phyloP scores from a whole-genome alignment of 30 jellyfish, hydroid and myxozoan species.

The Cassiopea andromeda region DNA sequence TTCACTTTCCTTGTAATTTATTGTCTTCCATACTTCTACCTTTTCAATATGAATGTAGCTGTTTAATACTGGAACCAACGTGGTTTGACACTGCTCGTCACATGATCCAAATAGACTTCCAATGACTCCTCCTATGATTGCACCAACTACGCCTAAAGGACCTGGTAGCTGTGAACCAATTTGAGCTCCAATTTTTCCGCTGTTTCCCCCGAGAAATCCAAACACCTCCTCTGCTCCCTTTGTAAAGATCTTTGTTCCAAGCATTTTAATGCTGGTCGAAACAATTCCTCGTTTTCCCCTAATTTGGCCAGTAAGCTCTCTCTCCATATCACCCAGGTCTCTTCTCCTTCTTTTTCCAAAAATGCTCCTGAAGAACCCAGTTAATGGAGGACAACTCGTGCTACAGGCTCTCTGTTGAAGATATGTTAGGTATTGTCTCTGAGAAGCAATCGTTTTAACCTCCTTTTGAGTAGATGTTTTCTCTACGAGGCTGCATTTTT shows the following conservation, averaged over 20 bases:
- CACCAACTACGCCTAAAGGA: conserved; percentile 66
- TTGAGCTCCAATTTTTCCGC: conserved; percentile 58
- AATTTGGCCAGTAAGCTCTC: background rate
- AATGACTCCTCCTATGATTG: conserved; percentile 68
- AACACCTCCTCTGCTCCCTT: conserved; percentile 26
- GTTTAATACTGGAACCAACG: conserved; percentile 4
- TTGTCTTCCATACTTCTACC: conserved; percentile 9
- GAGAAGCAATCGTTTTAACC: conserved; percentile 3
- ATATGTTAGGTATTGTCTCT: conserved; percentile 1
- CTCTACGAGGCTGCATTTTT: conserved; percentile 41
- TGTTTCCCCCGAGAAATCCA: conserved; percentile 52
- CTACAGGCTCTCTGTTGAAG: conserved; percentile 16
- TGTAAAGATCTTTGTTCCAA: background rate
- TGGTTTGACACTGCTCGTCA: conserved; percentile 26
- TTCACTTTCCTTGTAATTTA: conserved; percentile 18
- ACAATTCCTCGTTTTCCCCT: conserved; percentile 59
- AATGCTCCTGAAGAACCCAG: conserved; percentile 64
- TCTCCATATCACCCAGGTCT: background rate
- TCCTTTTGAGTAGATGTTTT: conserved; percentile 6
- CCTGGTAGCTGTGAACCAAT: conserved; percentile 70
- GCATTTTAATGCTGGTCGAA: background rate
- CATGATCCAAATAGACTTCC: conserved; percentile 76
- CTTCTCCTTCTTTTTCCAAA: conserved; percentile 59
- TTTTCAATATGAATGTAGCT: background rate
- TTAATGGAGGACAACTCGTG: conserved; percentile 75